Conservation (phyloP, 1,140 invertebrate genomes). For the Bombus balteatus region DNA sequence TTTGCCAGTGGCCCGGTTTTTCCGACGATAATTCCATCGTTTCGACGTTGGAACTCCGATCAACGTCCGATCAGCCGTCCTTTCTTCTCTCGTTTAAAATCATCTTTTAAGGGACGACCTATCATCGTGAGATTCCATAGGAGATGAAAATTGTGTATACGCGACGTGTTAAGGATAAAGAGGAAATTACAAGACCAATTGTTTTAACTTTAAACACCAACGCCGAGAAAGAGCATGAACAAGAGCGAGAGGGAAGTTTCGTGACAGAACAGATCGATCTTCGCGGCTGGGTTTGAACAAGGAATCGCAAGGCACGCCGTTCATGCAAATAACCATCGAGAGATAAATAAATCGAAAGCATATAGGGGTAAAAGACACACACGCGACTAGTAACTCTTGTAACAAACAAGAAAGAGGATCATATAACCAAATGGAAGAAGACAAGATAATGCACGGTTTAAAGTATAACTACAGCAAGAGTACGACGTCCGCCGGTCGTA, state of each 20-base stretch:
- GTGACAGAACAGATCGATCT: not conserved
- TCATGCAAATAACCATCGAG: slow-evolving; percentile 15
- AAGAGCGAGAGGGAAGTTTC: not conserved
- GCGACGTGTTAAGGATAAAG: not conserved
- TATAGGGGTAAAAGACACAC: slow-evolving; percentile 36
- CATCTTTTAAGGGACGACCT: too few relatives aligned
- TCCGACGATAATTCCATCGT: slow-evolving; percentile 14
- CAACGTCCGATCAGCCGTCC: not conserved
- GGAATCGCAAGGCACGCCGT: slow-evolving; percentile 5
- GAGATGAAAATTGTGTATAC: not conserved
- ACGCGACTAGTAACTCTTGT: slow-evolving; percentile 17
- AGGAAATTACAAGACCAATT: slow-evolving; percentile 18
- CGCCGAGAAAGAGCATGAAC: not conserved
- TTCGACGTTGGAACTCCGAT: not conserved
- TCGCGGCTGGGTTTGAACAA: slow-evolving; percentile 17
- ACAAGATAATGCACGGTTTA: not conserved
- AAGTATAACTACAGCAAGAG: slow-evolving; percentile 14
- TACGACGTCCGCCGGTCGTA: slow-evolving; percentile 34
- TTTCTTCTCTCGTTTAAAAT: not conserved
- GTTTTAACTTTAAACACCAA: not conserved
- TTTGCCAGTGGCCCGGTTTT: not conserved
- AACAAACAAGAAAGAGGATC: not conserved
- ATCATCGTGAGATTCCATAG: not conserved
- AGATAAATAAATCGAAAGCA: slow-evolving; percentile 38
- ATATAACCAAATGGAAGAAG: not conserved